Evolutionary conservation across 2,888 invertebrate genomes (phyloP), one percentile per base, ranked within the genome.

Genomic region (Drosophila ustulata): DNA sequence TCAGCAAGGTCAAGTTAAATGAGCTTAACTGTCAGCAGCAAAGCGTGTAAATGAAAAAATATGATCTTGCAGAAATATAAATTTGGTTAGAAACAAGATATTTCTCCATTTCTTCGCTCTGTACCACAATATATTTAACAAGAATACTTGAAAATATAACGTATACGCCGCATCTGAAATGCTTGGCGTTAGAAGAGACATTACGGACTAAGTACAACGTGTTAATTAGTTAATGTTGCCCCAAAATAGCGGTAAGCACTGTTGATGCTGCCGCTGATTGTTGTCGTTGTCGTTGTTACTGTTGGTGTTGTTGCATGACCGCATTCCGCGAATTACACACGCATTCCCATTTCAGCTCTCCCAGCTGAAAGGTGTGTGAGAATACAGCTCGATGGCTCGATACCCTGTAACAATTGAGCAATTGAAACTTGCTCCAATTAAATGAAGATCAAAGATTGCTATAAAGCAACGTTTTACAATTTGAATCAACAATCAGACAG

Each of bases 251-350:
- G 23, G 65, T 50, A 57, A 65, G 52, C 59, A 52, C 53, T 62
- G 39, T 50, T 55, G 72, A 26, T 58, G 59, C 32, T 63, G 47
- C 41, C 18, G 6, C 39, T 45, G 28, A 32, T 28, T 26, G 37
- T 25, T 64, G 34, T 11, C 51, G 47, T 8, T 65, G 47, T 23
- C 50, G 61, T 28, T 47, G 61, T 18, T 62, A 47, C 25, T 61
- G 46, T 52, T 68, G 46, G 47, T 56, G 49, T 25, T 66, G 41
- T 50, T 50, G 71, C 46, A 43, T 73, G 78, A 47, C 81, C 78
- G 76, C 81, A 83, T 83, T 83, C 78, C 87, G 5, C 30, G 28
- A 58, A 71, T 70, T 34, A 59, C 71, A 53, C 18, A 57, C 65
- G 50, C 46, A 63, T 64, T 71, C 41, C 43, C 57, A 57, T 28